Evolutionary conservation across 2,797 vertebrate species (phyloP), one percentile per base, ranked within the genome.

Genomic region (Odontamblyopus lacepedii): DNA sequence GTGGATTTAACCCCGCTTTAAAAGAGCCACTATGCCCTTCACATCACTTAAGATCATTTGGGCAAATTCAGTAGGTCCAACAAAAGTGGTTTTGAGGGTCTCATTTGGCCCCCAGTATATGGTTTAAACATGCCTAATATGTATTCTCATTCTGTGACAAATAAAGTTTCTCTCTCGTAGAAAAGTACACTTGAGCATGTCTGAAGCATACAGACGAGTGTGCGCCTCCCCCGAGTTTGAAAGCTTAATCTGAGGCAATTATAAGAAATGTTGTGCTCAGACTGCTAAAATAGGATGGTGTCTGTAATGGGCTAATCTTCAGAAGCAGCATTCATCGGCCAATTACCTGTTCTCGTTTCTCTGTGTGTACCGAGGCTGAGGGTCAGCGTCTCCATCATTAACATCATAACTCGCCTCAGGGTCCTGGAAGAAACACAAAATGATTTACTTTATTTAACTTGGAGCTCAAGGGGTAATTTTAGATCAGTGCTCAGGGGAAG

Each of bases 321-420:
- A 75, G 72, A 50, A 48, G 60, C 23, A 50, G 59, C 32, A n/a
- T 56, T 68, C 65, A 55, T 51, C 63, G 60, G 29, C 18, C 68
- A 76, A 67, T 76, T 88, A 99, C 98, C 98, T 95, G 90, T 99
- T 99, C 88, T 99, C 98, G 1, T 99, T 99, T 87, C 97, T 95
- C 91, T 99, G 97, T 0, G 98, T 99, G 91, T 99, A 99, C 85
- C 98, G 95, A 0, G 98, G 98, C 83, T 99, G 97, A 0, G 98
- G 98, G 88, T 99, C 98, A 0, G 95, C 85, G 81, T 99, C 98
- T 85, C 97, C 95, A 80, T 98, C 97, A 1, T 99, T 99, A 77
- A 99, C 97, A 4, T 99, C 98, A 60, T 97, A 98, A 85, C 98
- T 99, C 29, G 98, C 98, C 11, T 94, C 95, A 0, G 97, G 94